Evolutionary conservation across 2,113 vertebrate species (phyloP).

Genomic region (Athene noctua): DNA sequence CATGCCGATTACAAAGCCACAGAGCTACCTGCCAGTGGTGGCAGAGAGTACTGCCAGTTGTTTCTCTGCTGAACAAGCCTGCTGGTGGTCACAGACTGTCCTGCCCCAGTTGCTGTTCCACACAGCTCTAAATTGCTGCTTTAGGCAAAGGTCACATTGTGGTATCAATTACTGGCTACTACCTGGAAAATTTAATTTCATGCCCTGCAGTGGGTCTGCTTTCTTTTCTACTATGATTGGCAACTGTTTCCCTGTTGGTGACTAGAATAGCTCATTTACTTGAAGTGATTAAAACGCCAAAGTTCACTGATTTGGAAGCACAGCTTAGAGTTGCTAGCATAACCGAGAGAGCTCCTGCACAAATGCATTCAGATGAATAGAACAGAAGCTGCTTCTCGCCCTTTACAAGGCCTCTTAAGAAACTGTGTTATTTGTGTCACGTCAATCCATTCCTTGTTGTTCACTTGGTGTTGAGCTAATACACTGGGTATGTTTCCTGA

Average conservation of each 20-base stretch:
- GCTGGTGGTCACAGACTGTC: background rate
- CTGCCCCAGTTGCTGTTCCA: background rate
- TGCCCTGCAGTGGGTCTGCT: slow-evolving; percentile 66
- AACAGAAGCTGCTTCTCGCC: background rate
- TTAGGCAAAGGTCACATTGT: slow-evolving; percentile 63
- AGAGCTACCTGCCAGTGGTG: background rate
- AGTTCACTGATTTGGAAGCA: slow-evolving; percentile 24
- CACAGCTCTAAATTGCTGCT: slow-evolving; percentile 25
- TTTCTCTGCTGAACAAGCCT: background rate
- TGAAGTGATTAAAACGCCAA: slow-evolving; percentile 36
- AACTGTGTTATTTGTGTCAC: background rate
- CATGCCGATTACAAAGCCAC: background rate
- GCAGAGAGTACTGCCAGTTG: background rate
- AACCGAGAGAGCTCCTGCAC: background rate
- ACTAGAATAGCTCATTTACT: slow-evolving; percentile 54
- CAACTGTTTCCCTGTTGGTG: slow-evolving; percentile 60
- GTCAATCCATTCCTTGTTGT: background rate
- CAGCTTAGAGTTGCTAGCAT: background rate
- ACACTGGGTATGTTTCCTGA: background rate
- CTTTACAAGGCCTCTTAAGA: slow-evolving; percentile 11
- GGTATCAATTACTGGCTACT: slow-evolving; percentile 74
- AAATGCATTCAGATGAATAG: background rate
- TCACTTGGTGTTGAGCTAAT: background rate
- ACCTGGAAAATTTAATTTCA: slow-evolving; percentile 80
- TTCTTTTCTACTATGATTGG: slow-evolving; percentile 68